phyloP scores from a whole-genome alignment of 2,888 invertebrate species.

The Adelognathus sp. region DNA sequence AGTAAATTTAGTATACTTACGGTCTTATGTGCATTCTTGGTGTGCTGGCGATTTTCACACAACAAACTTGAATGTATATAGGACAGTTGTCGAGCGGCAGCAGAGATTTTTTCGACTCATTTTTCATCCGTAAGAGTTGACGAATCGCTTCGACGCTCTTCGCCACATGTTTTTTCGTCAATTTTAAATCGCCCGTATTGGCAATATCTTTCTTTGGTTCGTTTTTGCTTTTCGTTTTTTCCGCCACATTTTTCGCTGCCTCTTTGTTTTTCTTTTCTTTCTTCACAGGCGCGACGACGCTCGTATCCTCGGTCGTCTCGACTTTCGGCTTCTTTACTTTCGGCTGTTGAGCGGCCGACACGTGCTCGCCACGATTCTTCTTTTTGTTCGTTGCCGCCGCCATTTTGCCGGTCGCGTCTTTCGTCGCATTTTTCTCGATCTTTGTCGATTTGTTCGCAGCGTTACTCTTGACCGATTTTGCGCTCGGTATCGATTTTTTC shows the following conservation, averaged over 20 bases:
- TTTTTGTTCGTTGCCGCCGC: slow-evolving; percentile 8
- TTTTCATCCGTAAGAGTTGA: slow-evolving; percentile 73
- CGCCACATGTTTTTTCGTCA: slow-evolving; percentile 72
- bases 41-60: slow-evolving; percentile 86
- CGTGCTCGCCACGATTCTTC: slow-evolving; percentile 25
- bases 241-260: slow-evolving; percentile 16
- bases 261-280: slow-evolving; percentile 26
- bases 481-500: not conserved
- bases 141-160: slow-evolving; percentile 77
- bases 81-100: slow-evolving; percentile 83
- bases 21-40: slow-evolving; percentile 85
- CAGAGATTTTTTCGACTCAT: slow-evolving; percentile 78
- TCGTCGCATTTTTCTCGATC: slow-evolving; percentile 11
- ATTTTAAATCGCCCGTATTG: slow-evolving; percentile 43
- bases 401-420: slow-evolving; percentile 21
- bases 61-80: slow-evolving; percentile 84
- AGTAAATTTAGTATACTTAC: slow-evolving; percentile 80
- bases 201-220: not conserved
- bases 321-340: too few species aligned
- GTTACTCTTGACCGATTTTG: not conserved
- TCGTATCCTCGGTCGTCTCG: not conserved
- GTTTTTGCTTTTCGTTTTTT: slow-evolving; percentile 5
- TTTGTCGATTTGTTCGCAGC: not conserved
- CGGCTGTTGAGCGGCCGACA: not conserved
- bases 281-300: slow-evolving; percentile 17